Conservation (phyloP, 2,113 vertebrate genomes). For the Rynchops niger region DNA sequence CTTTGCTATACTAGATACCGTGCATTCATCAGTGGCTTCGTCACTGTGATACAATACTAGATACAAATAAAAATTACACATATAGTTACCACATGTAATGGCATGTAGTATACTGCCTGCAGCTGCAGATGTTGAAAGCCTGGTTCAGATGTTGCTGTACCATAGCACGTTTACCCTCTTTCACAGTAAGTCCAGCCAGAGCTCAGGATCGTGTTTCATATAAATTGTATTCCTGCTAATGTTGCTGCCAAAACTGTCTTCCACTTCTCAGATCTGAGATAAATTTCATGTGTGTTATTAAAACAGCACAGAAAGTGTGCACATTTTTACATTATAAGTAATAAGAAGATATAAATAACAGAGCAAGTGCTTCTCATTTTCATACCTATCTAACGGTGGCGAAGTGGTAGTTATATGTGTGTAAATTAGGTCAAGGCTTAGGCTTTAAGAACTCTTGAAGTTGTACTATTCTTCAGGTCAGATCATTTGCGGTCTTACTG, state of each 20-base stretch:
- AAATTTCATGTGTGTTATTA: neutral
- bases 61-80: neutral
- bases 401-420: neutral
- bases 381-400: neutral
- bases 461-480: neutral
- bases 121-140: neutral
- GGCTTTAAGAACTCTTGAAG: neutral
- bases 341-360: neutral
- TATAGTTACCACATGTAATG: fast-evolving
- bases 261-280: neutral
- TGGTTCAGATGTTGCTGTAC: neutral
- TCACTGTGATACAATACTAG: neutral
- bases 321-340: neutral
- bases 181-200: neutral
- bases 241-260: neutral
- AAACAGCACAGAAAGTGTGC: neutral
- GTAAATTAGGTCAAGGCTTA: neutral
- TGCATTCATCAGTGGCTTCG: neutral
- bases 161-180: neutral
- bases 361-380: neutral
- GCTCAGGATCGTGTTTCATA: neutral
- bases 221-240: neutral
- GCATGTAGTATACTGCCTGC: fast-evolving
- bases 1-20: neutral
- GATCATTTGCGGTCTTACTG: neutral